Conservation (phyloP, 2,797 vertebrate genomes). For the Poecilia gillii region DNA sequence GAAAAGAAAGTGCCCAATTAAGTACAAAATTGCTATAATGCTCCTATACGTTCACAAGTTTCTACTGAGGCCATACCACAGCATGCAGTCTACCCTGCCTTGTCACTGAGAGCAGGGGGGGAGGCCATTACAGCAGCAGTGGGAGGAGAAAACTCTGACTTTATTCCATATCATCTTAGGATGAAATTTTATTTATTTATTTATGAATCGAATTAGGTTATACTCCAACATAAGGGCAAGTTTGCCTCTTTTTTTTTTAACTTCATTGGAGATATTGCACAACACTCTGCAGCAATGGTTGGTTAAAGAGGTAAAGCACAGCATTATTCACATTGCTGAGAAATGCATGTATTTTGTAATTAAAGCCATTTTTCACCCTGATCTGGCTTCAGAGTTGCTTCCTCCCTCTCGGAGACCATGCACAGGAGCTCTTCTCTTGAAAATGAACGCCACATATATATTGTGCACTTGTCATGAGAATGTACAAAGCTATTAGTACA, state of each 20-base stretch:
- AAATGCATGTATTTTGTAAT: conserved; percentile 24
- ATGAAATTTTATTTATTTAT: background rate
- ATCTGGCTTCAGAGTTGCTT: conserved; percentile 17
- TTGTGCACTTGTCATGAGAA: conserved; percentile 12
- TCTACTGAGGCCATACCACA: conserved; percentile 80
- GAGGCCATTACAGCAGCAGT: conserved; percentile 68
- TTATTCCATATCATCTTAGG: conserved; percentile 11
- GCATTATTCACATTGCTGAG: conserved; percentile 9
- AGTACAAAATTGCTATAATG: conserved; percentile 74
- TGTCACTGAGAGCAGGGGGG: conserved; percentile 67
- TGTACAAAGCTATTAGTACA: conserved; percentile 22
- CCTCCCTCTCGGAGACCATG: conserved; percentile 26
- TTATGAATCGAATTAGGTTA: background rate
- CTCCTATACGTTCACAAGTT: conserved; percentile 78
- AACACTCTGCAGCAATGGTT: conserved; percentile 1
- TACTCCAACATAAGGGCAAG: background rate
- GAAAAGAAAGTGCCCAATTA: conserved; percentile 65
- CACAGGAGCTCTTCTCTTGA: conserved; percentile 16
- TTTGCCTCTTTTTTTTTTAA: background rate
- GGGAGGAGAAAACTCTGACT: conserved; percentile 71
- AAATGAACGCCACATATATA: conserved; percentile 7
- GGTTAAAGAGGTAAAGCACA: conserved; percentile 34
- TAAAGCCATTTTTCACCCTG: conserved; percentile 30
- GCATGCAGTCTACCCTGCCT: conserved; percentile 80
- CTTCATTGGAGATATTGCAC: conserved; percentile 48